phyloP scores from a whole-genome alignment of 2,113 vertebrate species.

The Nannospalax galili region DNA sequence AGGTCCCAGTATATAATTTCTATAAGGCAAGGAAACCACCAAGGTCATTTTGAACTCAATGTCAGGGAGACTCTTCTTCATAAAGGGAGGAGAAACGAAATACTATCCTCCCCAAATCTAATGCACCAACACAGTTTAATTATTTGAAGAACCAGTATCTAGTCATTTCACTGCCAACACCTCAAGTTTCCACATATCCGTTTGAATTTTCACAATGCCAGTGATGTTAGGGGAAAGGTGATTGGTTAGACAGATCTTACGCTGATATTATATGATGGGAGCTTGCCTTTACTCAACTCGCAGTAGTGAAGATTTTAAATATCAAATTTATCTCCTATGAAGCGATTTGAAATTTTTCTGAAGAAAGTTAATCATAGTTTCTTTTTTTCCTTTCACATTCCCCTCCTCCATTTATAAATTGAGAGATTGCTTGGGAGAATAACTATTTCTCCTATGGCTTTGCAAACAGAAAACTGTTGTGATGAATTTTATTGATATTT shows the following conservation, averaged over 20 bases:
- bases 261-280: neutral
- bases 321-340: neutral
- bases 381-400: neutral
- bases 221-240: neutral
- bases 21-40: neutral
- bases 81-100: neutral
- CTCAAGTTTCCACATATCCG: neutral
- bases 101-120: neutral
- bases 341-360: neutral
- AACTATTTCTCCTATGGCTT: neutral
- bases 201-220: neutral
- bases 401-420: neutral
- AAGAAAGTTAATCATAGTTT: neutral
- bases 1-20: neutral
- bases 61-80: neutral
- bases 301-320: neutral
- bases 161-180: neutral
- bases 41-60: neutral
- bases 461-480: constrained; percentile 10
- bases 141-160: neutral
- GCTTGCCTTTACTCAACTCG: neutral
- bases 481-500: constrained; percentile 23
- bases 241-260: neutral
- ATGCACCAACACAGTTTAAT: neutral
- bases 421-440: constrained; percentile 32